Percentiles rank a stretch among this genome's conserved stretches.
Conservation (phyloP, 1,140 invertebrate genomes). For the Tetramorium parvispinum region DNA sequence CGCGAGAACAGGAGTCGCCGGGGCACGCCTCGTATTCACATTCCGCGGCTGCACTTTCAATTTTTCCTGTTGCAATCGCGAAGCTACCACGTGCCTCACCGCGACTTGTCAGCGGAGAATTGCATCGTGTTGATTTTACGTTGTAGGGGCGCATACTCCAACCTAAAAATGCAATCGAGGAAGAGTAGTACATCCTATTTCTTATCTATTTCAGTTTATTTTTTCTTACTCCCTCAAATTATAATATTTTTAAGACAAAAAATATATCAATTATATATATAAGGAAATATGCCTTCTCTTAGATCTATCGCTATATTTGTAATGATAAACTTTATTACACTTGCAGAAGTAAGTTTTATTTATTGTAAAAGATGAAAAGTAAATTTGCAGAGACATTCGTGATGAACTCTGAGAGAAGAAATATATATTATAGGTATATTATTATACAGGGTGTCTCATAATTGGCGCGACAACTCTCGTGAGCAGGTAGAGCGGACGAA, state of each 20-base stretch:
- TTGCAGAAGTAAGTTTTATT: neutral
- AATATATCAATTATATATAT: neutral
- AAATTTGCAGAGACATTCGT: neutral
- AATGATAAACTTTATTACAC: too few relatives aligned
- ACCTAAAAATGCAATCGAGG: constrained; percentile 15
- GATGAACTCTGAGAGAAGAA: neutral
- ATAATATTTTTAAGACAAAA: neutral
- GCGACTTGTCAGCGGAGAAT: constrained; percentile 39
- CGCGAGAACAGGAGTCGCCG: constrained; percentile 53
- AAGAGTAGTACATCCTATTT: neutral
- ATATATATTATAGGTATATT: too few relatives aligned
- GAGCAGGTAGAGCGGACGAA: too few relatives aligned
- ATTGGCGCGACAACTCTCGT: too few relatives aligned
- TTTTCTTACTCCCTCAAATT: neutral
- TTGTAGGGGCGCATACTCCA: neutral
- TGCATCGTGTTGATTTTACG: constrained; percentile 22
- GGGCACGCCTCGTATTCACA: constrained; percentile 47
- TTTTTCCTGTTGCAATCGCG: constrained; percentile 51
- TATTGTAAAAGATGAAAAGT: neutral
- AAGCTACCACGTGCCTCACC: constrained; percentile 37
- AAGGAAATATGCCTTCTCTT: neutral
- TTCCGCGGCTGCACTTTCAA: constrained; percentile 51
- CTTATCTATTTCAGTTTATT: neutral
- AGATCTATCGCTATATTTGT: too few relatives aligned
- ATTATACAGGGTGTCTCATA: too few relatives aligned